These are phyloP conservation scores for Orthosia incerta DNA, from an alignment of 2,888 invertebrate species.

Conservation along the genomic window DNA sequence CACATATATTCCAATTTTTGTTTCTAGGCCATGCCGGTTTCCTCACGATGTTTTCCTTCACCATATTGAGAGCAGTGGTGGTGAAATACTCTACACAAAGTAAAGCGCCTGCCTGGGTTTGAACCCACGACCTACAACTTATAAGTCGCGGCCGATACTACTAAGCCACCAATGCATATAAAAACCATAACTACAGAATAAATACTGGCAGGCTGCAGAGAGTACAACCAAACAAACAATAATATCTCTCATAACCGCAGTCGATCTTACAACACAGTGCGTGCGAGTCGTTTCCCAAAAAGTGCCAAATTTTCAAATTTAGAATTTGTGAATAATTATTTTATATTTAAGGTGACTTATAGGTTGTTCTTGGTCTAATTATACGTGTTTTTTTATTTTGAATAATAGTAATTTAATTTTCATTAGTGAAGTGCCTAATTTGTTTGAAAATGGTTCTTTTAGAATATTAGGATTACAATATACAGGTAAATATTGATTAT, in stretches of 20 bases:
- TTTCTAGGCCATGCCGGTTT: too few relatives aligned
- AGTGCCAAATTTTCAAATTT: constrained; percentile 5
- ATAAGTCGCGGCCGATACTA: too few relatives aligned
- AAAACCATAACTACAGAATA: not conserved
- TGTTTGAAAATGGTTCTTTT: not conserved
- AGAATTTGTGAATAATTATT: constrained; percentile 15
- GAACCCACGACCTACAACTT: too few relatives aligned
- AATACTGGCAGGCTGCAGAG: not conserved
- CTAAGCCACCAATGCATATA: too few relatives aligned
- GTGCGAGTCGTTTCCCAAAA: constrained; percentile 40
- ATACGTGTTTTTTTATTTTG: not conserved
- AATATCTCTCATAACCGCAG: constrained; percentile 27
- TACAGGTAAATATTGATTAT: constrained; percentile 18
- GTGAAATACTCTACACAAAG: too few relatives aligned
- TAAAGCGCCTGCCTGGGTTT: too few relatives aligned
- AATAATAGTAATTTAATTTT: not conserved
- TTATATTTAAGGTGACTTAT: too few relatives aligned
- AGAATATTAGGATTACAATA: not conserved
- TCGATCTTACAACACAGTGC: constrained; percentile 21
- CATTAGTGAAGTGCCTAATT: constrained; percentile 1
- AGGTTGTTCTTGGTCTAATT: too few relatives aligned
- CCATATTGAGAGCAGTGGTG: too few relatives aligned
- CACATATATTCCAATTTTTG: too few relatives aligned
- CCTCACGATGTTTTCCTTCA: too few relatives aligned
- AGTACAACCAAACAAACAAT: constrained; percentile 31